Percentiles rank a stretch among this genome's conserved stretches.
These are phyloP conservation scores for Polyommatus icarus DNA, from an alignment of 2,888 invertebrate genomes.

Conservation along the genomic window DNA sequence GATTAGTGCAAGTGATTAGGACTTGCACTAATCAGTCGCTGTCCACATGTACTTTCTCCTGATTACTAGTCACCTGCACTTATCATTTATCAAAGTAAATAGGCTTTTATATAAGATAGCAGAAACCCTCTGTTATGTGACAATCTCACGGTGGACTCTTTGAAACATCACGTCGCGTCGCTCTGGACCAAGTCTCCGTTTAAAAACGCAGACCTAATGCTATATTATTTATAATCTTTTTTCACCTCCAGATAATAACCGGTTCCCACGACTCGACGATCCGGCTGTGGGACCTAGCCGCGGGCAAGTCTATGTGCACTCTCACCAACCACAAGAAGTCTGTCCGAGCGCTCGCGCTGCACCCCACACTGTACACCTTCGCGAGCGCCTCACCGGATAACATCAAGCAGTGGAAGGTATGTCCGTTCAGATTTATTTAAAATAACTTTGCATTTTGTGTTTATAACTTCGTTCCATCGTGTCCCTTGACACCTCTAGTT, in stretches of 20 bases:
- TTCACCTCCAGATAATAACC: constrained; percentile 85
- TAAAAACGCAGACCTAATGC: neutral
- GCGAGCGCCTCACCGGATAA: constrained; percentile 99
- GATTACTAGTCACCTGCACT: too few species aligned
- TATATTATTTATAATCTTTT: neutral
- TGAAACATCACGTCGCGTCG: neutral
- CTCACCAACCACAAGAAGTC: constrained; percentile 99
- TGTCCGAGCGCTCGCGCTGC: constrained; percentile 88
- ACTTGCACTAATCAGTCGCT: too few species aligned
- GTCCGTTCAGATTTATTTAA: too few species aligned
- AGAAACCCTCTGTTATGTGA: too few species aligned
- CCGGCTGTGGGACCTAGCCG: constrained; percentile 97
- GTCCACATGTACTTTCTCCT: too few species aligned
- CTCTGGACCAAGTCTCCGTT: too few species aligned
- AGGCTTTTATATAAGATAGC: too few species aligned
- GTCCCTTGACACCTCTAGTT: too few species aligned
- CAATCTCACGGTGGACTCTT: neutral
- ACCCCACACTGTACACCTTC: constrained; percentile 93
- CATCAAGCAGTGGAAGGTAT: constrained; percentile 94
- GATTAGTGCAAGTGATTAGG: too few species aligned
- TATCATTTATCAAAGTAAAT: too few species aligned
- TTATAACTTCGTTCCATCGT: too few species aligned
- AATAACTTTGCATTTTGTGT: too few species aligned
- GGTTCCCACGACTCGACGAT: constrained; percentile 98
- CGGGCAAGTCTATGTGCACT: constrained; percentile 95